phyloP scores from a whole-genome alignment of 2,113 vertebrate genomes.

The Hypomesus transpacificus region DNA sequence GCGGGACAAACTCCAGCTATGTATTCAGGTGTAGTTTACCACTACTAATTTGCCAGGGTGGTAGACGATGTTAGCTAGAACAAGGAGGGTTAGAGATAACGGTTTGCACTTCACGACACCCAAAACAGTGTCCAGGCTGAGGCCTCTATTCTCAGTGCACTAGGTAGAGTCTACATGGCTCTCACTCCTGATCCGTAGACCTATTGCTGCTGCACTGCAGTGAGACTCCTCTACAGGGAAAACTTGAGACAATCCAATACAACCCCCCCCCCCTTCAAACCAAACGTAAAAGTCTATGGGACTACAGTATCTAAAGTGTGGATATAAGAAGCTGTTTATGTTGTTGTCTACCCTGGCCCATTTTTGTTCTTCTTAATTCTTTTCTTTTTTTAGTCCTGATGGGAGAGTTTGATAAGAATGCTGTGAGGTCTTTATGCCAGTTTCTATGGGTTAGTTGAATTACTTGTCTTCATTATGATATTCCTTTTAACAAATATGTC shows the following conservation, averaged over 20 bases:
- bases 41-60: conserved; percentile 66
- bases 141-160: conserved; percentile 66
- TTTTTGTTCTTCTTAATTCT: conserved; percentile 58
- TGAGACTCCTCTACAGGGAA: conserved; percentile 72
- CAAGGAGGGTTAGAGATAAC: conserved; percentile 61
- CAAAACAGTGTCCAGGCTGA: conserved; percentile 57
- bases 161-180: conserved; percentile 66
- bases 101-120: conserved; percentile 65
- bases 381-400: conserved; percentile 54
- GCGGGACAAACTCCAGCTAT: conserved; percentile 61
- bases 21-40: conserved; percentile 76
- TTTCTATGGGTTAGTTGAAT: conserved; percentile 71
- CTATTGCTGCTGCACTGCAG: conserved; percentile 73
- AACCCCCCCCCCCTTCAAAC: conserved; percentile 58
- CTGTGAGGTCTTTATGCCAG: conserved; percentile 70
- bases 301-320: conserved; percentile 56
- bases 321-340: conserved; percentile 59
- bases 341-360: conserved; percentile 63
- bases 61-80: conserved; percentile 66
- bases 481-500: conserved; percentile 68
- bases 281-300: conserved; percentile 65
- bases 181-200: conserved; percentile 69
- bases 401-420: conserved; percentile 69
- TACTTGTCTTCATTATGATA: conserved; percentile 69
- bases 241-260: conserved; percentile 75